Percentiles rank a stretch among this genome's conserved stretches.
Conservation (phyloP, 2,888 invertebrate species). For the Baronia brevicornis region DNA sequence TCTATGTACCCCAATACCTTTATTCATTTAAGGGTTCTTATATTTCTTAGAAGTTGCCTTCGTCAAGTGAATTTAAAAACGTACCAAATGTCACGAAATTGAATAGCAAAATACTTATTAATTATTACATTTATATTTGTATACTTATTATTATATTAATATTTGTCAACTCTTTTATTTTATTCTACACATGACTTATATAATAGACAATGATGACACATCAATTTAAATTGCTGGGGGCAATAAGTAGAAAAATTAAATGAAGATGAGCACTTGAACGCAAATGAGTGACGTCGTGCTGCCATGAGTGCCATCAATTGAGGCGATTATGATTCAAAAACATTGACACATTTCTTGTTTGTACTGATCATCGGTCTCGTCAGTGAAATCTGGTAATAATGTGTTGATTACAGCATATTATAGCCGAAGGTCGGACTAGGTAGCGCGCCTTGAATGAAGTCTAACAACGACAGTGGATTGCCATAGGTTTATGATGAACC, state of each 20-base stretch:
- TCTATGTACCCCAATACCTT: too few relatives aligned
- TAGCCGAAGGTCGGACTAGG: constrained; percentile 3
- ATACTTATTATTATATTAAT: too few relatives aligned
- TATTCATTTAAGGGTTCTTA: too few relatives aligned
- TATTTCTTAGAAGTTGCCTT: too few relatives aligned
- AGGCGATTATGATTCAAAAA: constrained; percentile 49
- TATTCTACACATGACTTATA: constrained; percentile 1
- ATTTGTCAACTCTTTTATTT: not conserved
- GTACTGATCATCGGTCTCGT: constrained; percentile 25
- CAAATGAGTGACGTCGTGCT: constrained; percentile 24
- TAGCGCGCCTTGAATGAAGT: constrained; percentile 3
- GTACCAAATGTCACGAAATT: too few relatives aligned
- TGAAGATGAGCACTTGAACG: constrained; percentile 19
- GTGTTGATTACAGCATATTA: too few relatives aligned
- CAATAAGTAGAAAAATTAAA: constrained; percentile 19
- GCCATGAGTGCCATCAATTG: constrained; percentile 39
- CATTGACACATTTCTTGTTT: constrained; percentile 36
- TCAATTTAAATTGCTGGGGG: constrained; percentile 7
- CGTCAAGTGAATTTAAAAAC: too few relatives aligned
- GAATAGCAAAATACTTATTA: not conserved
- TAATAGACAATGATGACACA: constrained; percentile 2
- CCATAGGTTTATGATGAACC: too few relatives aligned
- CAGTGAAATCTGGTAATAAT: constrained; percentile 26
- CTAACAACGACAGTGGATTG: too few relatives aligned
- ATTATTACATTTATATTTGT: too few relatives aligned